Percentiles rank a stretch among this genome's conserved stretches.
Evolutionary conservation across 53 echinoderm and acorn worm genomes (phyloP).

Genomic region (Arbacia lixula): DNA sequence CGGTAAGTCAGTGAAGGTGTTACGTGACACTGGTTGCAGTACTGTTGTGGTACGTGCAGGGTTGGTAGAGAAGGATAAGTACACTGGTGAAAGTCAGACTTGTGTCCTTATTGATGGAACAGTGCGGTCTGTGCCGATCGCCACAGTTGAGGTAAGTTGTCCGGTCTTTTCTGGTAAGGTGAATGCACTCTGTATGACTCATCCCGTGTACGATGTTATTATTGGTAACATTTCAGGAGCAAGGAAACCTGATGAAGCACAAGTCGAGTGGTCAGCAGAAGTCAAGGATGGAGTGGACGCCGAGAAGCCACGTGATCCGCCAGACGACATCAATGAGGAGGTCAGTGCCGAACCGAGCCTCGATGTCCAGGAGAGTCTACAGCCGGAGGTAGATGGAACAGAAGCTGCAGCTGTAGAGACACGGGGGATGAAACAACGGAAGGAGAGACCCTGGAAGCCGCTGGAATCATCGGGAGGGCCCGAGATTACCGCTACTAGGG

Average conservation of each 20-base stretch:
- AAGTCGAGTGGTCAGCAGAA: not conserved
- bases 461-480: conserved; percentile 14
- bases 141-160: not conserved
- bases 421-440: conserved; percentile 16
- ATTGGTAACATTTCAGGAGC: conserved; percentile 31
- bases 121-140: not conserved
- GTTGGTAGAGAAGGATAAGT: no score
- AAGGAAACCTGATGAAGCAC: not conserved
- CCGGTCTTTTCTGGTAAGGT: conserved; percentile 3
- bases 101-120: conserved; percentile 50
- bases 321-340: not conserved
- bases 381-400: not conserved
- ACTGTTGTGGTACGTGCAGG: no score
- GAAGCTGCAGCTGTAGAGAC: conserved; percentile 39
- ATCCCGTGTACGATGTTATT: conserved; percentile 20
- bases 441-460: conserved; percentile 27
- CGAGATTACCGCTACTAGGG: not conserved
- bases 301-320: not conserved
- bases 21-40: no score
- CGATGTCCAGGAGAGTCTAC: not conserved
- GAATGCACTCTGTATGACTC: conserved; percentile 27
- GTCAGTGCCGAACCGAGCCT: not conserved
- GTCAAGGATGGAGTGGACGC: not conserved
- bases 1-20: no score
- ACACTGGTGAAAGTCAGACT: no score